Evolutionary conservation across 2,113 vertebrate genomes (phyloP), one percentile per base, ranked within the genome.

Genomic region (Nymphicus hollandicus): DNA sequence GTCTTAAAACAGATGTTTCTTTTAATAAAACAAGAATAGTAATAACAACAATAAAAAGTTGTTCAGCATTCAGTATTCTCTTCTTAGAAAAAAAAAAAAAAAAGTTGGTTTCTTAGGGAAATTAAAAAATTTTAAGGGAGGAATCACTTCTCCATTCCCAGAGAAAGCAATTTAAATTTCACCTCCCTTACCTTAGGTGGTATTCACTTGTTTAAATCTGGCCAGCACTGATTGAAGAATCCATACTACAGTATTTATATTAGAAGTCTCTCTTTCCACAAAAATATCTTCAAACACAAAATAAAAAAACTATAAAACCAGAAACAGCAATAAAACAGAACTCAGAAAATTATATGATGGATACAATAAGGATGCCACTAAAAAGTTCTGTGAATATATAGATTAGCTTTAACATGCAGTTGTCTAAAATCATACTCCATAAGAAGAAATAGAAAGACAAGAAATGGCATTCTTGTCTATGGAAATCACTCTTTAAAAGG

Each of bases 1-100:
- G 86, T 89, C 60, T 95, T 89, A 81, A 81, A 94, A 70, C 56
- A 97, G 60, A 91, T 96, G 44, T 93, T 95, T 96, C 79, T 91
- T 97, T 90, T 89, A 94, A 90, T 84, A 74, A 93, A 94, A 82
- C 41, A 78, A 44, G n/a, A 84, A 88, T 69, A 82, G 49, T 69
- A 93, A 77, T 43, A 80, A 58, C 43, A 81, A 46, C 18, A 86
- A 37, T 14, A 84, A 72, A 46, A 77, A 76, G 3, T 15, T 77
- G 69, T 89, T 95, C 81, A 71, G 63, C 68, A 17, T 24, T 85
- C 19, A 44, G 3, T 61, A 71, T 81, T 73, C 25, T 83, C 69
- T 58, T 63, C 7, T 31, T 8, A 2, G 20, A 35, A n/a, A 50
- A 64, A 41, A 25, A 55, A 23, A 25, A 65, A 27, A 22, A 22